Base-by-base conservation (phyloP, 1,140 invertebrate genomes). In the Platyscapa corneri region DNA sequence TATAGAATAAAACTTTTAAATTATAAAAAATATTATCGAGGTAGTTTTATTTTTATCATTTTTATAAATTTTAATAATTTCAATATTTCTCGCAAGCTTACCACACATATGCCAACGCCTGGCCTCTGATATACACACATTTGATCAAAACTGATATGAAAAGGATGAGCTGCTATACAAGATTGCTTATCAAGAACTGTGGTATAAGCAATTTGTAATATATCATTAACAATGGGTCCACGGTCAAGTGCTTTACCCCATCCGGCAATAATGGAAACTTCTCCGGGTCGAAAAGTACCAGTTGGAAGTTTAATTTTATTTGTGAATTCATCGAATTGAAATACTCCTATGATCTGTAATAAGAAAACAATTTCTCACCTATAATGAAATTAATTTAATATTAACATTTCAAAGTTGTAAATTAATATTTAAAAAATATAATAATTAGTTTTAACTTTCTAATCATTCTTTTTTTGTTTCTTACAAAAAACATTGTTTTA, bases 221-320 rank as follows among this genome's bases (percentile, higher is more conserved):
- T 74, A 2, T 74, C 39, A 3, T 1, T n/a, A 37, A 42, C 6
- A n/a, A 10, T 0, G 3, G 37, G 20, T 12, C 37, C 37, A 37
- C 0, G 7, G 3, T 74, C 27, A 42, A 0, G 20, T 7, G 10
- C 16, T 14, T n/a, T 74, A n/a, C 70, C 70, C 70, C 70, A 74
- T 74, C 70, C 70, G 12, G 27, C 70, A 16, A 74, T 74, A 42
- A n/a, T 18, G 3, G 70, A 34, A 42, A 42, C 10, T 42, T 42
- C 37, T n/a, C 70, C 70, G 0, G 10, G n/a, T 16, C 37, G 6
- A 27, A 42, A 0, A 27, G 39, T 12, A 27, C 20, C 1, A 12
- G 0, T 42, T n/a, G 70, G 70, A 74, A 74, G 70, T 10, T 39
- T 39, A 10, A 74, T 74, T 74, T n/a, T 74, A 74, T 74, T 74